phyloP scores from a whole-genome alignment of 2,888 invertebrate species.

The Clanis bilineata region DNA sequence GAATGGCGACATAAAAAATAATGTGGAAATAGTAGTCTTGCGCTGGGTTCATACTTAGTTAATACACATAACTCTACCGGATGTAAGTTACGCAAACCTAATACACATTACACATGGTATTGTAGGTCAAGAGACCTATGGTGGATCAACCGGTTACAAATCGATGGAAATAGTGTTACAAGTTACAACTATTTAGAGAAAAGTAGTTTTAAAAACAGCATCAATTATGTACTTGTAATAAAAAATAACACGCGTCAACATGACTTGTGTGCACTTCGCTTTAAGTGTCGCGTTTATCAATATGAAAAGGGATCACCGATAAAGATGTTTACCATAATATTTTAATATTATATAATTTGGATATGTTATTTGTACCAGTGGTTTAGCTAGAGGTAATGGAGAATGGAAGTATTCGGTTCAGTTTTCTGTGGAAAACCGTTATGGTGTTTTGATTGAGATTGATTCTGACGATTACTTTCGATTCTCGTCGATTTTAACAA shows the following conservation, averaged over 20 bases:
- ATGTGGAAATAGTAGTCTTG: neutral
- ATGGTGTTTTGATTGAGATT: no score
- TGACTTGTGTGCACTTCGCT: neutral
- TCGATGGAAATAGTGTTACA: neutral
- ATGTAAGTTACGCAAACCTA: slow-evolving; percentile 48
- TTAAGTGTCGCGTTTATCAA: neutral
- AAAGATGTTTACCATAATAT: neutral
- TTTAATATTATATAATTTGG: no score
- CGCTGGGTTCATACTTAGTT: neutral
- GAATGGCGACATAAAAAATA: neutral
- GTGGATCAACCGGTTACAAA: slow-evolving; percentile 53
- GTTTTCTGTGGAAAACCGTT: no score
- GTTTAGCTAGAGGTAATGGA: no score
- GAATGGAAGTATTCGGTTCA: no score
- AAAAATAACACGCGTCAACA: neutral
- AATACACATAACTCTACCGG: slow-evolving; percentile 19
- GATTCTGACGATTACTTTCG: no score
- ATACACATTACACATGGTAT: slow-evolving; percentile 39
- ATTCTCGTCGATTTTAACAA: no score
- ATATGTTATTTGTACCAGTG: no score
- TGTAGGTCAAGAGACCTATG: slow-evolving; percentile 62
- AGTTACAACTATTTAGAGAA: neutral
- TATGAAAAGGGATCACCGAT: neutral
- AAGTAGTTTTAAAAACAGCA: neutral
- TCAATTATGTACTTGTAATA: neutral